Evolutionary conservation across 2,113 vertebrate genomes (phyloP).

Genomic region (Cranoglanis bouderius): DNA sequence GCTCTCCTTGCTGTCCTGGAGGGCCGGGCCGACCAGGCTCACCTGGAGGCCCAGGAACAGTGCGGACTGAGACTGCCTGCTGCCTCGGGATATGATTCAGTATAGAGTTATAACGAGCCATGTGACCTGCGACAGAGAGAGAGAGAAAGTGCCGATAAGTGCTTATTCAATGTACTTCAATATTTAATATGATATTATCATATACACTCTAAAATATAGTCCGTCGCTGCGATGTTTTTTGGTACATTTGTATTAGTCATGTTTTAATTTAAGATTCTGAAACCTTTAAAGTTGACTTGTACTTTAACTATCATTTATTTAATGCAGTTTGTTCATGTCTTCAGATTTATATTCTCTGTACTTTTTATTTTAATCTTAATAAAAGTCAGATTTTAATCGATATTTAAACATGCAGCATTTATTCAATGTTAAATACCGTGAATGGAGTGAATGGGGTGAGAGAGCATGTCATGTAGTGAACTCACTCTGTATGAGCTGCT

Average conservation of each 20-base stretch:
- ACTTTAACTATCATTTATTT: not conserved
- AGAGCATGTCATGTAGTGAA: constrained; percentile 11
- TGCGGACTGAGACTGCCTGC: constrained; percentile 78
- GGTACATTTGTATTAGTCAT: not conserved
- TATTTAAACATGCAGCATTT: not conserved
- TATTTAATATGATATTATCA: not conserved
- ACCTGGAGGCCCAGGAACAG: constrained; percentile 87
- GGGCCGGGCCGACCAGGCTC: constrained; percentile 85
- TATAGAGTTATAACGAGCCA: constrained; percentile 89
- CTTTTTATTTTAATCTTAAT: not conserved
- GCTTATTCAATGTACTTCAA: not conserved
- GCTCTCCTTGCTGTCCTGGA: constrained; percentile 87
- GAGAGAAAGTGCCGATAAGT: not conserved
- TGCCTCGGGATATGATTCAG: constrained; percentile 90
- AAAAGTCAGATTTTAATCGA: not conserved
- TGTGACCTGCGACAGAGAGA: constrained; percentile 79
- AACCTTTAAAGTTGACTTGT: not conserved
- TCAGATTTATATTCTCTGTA: not conserved
- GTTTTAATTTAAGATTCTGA: not conserved
- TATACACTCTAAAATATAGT: not conserved
- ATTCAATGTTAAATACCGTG: not conserved
- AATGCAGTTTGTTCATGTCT: not conserved
- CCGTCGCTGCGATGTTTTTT: not conserved
- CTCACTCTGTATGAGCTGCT: constrained; percentile 97
- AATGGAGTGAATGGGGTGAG: not conserved